Evolutionary conservation across 2,113 vertebrate genomes (phyloP).

Genomic region (Nyctereutes procyonoides): DNA sequence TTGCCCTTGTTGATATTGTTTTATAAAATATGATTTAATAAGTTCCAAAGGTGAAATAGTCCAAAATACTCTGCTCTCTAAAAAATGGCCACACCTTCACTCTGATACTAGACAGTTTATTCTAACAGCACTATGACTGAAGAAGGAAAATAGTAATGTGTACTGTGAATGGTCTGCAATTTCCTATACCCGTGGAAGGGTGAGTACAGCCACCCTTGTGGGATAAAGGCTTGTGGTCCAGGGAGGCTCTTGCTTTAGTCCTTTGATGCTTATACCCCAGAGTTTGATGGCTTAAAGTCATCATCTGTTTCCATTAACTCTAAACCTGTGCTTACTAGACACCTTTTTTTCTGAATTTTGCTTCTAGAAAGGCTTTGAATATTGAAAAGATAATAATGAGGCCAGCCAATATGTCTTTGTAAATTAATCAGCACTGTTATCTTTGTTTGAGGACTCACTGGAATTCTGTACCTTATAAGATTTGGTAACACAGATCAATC

Average conservation of each 20-base stretch:
- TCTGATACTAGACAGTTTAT: neutral
- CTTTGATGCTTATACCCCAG: neutral
- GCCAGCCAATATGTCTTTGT: neutral
- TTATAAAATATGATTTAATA: slow-evolving; percentile 42
- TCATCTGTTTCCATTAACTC: neutral
- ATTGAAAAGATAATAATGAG: neutral
- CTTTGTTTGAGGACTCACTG: neutral
- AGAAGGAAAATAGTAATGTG: neutral
- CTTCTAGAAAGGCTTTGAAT: neutral
- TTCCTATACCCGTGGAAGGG: neutral
- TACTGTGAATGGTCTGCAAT: neutral
- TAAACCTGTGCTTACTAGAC: neutral
- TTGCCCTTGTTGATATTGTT: neutral
- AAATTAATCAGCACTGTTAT: neutral
- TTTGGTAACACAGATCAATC: neutral
- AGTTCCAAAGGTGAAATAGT: neutral
- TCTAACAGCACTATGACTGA: neutral
- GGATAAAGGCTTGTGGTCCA: neutral
- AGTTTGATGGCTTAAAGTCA: neutral
- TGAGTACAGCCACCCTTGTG: neutral
- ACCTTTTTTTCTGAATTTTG: neutral
- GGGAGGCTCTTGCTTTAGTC: neutral
- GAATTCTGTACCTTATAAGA: neutral
- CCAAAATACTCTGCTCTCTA: neutral
- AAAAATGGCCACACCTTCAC: neutral